phyloP scores from a whole-genome alignment of 2,113 vertebrate genomes.

The Rhabdomys dilectus region DNA sequence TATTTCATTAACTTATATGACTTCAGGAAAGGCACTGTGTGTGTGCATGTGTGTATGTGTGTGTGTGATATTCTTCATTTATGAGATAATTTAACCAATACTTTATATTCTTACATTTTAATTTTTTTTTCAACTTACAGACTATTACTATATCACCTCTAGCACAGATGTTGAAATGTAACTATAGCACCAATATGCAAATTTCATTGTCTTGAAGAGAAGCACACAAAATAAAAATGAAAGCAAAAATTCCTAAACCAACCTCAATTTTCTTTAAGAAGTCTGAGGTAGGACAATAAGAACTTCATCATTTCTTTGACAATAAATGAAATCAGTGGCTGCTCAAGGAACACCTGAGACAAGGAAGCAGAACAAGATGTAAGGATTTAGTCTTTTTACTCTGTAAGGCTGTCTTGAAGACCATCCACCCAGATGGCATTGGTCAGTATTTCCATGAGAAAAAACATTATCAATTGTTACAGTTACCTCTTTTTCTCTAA shows the following conservation, averaged over 20 bases:
- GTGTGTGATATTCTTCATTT: too few relatives aligned
- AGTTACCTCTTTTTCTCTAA: not conserved
- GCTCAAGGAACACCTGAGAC: too few relatives aligned
- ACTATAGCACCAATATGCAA: not conserved
- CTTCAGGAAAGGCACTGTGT: not conserved
- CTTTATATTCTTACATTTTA: not conserved
- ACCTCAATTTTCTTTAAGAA: not conserved
- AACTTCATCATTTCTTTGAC: not conserved
- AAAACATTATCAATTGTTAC: not conserved
- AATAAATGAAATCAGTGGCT: conserved; percentile 6
- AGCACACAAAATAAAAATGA: conserved; percentile 9
- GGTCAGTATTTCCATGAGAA: not conserved
- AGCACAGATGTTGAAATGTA: not conserved
- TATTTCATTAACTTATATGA: not conserved
- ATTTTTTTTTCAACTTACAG: not conserved
- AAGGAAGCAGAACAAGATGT: too few relatives aligned
- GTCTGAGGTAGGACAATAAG: not conserved
- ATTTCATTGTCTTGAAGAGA: not conserved
- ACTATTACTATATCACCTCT: not conserved
- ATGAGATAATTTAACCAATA: not conserved
- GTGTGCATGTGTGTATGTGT: not conserved
- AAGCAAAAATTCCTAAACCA: not conserved
- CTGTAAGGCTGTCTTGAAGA: too few relatives aligned
- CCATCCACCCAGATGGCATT: too few relatives aligned
- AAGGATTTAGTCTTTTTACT: too few relatives aligned